Percentiles rank a stretch among this genome's conserved stretches.
Conservation (phyloP, 2,113 vertebrate genomes). For the Eira barbara region DNA sequence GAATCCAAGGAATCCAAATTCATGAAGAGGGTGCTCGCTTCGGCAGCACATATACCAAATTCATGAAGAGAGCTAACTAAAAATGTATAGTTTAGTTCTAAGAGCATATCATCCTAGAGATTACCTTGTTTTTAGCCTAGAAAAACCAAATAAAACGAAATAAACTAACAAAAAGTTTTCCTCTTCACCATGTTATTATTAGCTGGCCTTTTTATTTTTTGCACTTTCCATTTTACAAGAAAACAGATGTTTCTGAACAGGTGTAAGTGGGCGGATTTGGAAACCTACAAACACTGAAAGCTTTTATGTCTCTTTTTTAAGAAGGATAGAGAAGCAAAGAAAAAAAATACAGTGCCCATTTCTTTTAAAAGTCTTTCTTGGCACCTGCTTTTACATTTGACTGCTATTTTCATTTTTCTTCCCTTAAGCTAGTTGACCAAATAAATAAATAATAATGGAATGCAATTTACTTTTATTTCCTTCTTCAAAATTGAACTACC, state of each 20-base stretch:
- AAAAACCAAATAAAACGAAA: conserved; percentile 15
- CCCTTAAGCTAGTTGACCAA: conserved; percentile 50
- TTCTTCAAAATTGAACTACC: conserved; percentile 41
- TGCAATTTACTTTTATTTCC: conserved; percentile 42
- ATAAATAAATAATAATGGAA: conserved; percentile 65
- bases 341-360: conserved; percentile 6
- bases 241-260: conserved; percentile 70
- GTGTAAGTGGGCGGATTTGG: conserved; percentile 58
- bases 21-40: too few species aligned
- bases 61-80: background rate
- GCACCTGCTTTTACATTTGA: conserved; percentile 11
- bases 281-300: conserved; percentile 32
- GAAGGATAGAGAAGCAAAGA: background rate
- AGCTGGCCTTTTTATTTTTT: conserved; percentile 42
- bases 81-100: background rate
- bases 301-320: conserved; percentile 34
- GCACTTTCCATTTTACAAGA: conserved; percentile 57
- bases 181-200: conserved; percentile 54
- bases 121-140: background rate
- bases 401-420: conserved; percentile 52
- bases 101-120: background rate
- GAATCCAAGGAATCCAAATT: background rate
- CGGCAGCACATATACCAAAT: too few species aligned
- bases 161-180: conserved; percentile 27
- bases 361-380: conserved; percentile 6